Percentiles rank a stretch among this genome's conserved stretches.
These are phyloP conservation scores for Gadus chalcogrammus DNA, from an alignment of 2,113 vertebrate genomes.

Conservation along the genomic window DNA sequence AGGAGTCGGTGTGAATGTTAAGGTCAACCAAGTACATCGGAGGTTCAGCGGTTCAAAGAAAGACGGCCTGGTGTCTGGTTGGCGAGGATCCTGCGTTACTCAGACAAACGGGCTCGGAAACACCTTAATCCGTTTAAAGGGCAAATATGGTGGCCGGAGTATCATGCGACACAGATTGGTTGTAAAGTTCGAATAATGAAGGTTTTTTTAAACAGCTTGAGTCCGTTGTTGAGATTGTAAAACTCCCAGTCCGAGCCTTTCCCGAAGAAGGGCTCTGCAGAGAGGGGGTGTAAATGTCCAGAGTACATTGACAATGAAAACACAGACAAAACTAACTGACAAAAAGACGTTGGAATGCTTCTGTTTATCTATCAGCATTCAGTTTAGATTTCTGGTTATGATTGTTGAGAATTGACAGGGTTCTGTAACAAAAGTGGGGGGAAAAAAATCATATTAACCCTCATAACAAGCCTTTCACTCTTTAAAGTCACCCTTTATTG, in stretches of 20 bases:
- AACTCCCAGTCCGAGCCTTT: conserved; percentile 52
- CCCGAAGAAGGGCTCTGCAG: conserved; percentile 45
- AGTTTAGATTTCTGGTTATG: conserved; percentile 30
- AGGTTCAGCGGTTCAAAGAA: conserved; percentile 63
- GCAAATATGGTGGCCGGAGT: conserved; percentile 54
- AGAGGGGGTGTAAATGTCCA: conserved; percentile 42
- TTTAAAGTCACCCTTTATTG: conserved; percentile 22
- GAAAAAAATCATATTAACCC: conserved; percentile 26
- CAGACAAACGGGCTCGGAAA: conserved; percentile 58
- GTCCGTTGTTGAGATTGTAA: conserved; percentile 44
- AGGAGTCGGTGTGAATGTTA: conserved; percentile 59
- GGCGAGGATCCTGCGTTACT: conserved; percentile 54
- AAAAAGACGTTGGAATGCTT: conserved; percentile 59
- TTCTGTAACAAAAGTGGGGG: conserved; percentile 36
- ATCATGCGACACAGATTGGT: conserved; percentile 34
- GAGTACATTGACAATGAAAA: conserved; percentile 47
- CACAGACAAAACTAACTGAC: conserved; percentile 37
- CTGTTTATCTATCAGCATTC: conserved; percentile 46
- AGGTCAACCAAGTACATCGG: conserved; percentile 66
- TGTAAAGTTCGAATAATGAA: conserved; percentile 37
- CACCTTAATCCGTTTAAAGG: conserved; percentile 59
- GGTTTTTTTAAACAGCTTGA: conserved; percentile 51
- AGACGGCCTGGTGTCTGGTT: conserved; percentile 61
- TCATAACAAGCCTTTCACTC: conserved; percentile 13
- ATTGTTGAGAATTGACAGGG: conserved; percentile 30